These are phyloP conservation scores for Gymnopithys bicolor DNA, from an alignment of 2,797 vertebrate species.

Conservation along the genomic window DNA sequence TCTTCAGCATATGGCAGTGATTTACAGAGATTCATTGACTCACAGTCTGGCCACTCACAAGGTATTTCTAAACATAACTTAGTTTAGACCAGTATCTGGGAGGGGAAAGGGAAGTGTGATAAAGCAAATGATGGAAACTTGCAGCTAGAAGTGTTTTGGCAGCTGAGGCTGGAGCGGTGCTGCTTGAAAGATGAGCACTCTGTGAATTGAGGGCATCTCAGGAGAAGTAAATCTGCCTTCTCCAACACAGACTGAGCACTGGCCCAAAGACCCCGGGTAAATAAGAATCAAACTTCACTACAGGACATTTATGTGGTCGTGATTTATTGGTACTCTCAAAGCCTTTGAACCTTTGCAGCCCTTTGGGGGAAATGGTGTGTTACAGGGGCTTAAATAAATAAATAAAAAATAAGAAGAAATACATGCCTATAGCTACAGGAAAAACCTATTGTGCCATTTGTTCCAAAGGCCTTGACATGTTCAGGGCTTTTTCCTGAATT, in stretches of 20 bases:
- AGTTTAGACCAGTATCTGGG: constrained; percentile 43
- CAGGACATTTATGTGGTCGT: constrained; percentile 71
- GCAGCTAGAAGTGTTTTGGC: constrained; percentile 67
- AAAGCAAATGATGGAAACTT: constrained; percentile 68
- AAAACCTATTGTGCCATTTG: constrained; percentile 72
- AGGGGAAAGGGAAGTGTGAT: constrained; percentile 60
- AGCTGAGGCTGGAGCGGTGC: constrained; percentile 47
- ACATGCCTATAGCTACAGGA: constrained; percentile 71
- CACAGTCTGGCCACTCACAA: constrained; percentile 39
- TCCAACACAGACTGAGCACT: constrained; percentile 67
- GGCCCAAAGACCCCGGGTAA: constrained; percentile 74
- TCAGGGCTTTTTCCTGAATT: constrained; percentile 72
- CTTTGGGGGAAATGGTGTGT: constrained; percentile 73
- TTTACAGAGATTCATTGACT: constrained; percentile 45
- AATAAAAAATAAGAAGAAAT: constrained; percentile 74
- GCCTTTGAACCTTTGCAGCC: constrained; percentile 70
- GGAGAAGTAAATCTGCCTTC: constrained; percentile 70
- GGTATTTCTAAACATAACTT: constrained; percentile 58
- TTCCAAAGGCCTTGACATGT: constrained; percentile 73
- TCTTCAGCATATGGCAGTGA: constrained; percentile 41
- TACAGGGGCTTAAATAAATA: constrained; percentile 72
- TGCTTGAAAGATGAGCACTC: constrained; percentile 71
- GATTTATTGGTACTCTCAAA: constrained; percentile 72
- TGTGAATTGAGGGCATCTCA: constrained; percentile 73
- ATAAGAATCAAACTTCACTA: constrained; percentile 74